Evolutionary conservation across 2,888 invertebrate genomes (phyloP).

Genomic region (Schizaphis graminum): DNA sequence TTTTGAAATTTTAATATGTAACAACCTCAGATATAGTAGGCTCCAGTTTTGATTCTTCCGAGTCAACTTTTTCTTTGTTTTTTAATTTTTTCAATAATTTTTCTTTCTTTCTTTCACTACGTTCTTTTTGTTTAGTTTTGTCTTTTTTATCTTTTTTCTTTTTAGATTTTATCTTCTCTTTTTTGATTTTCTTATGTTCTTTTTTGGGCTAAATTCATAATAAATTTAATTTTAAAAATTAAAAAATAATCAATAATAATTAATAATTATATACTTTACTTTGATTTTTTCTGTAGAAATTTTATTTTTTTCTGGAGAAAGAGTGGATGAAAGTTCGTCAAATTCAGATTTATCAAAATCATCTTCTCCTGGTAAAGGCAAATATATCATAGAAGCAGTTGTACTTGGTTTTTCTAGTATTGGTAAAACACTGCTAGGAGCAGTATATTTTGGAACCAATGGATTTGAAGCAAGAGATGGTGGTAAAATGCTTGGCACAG

Average conservation of each 20-base stretch:
- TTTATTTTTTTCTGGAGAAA: constrained; percentile 29
- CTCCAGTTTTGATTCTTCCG: constrained; percentile 59
- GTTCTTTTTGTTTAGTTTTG: constrained; percentile 69
- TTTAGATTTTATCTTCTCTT: constrained; percentile 57
- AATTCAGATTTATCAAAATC: not conserved
- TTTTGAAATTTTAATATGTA: not conserved
- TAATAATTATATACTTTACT: not conserved
- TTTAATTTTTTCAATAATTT: constrained; percentile 75
- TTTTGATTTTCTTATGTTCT: constrained; percentile 46
- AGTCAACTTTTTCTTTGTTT: constrained; percentile 66
- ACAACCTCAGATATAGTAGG: constrained; percentile 13
- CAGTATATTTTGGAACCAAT: constrained; percentile 64
- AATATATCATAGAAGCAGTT: constrained; percentile 21
- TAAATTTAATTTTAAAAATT: not conserved
- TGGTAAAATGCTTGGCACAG: constrained; percentile 56
- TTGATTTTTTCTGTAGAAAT: not conserved
- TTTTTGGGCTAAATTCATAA: constrained; percentile 40
- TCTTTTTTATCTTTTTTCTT: constrained; percentile 74
- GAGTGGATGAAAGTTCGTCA: not conserved
- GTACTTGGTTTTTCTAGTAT: constrained; percentile 32
- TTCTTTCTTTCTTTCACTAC: constrained; percentile 63
- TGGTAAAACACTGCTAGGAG: constrained; percentile 30
- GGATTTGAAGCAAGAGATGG: constrained; percentile 59
- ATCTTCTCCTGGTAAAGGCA: constrained; percentile 41
- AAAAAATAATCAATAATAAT: not conserved